Evolutionary conservation across 2,888 invertebrate species (phyloP), one percentile per base, ranked within the genome.

Genomic region (Mythimna loreyi): DNA sequence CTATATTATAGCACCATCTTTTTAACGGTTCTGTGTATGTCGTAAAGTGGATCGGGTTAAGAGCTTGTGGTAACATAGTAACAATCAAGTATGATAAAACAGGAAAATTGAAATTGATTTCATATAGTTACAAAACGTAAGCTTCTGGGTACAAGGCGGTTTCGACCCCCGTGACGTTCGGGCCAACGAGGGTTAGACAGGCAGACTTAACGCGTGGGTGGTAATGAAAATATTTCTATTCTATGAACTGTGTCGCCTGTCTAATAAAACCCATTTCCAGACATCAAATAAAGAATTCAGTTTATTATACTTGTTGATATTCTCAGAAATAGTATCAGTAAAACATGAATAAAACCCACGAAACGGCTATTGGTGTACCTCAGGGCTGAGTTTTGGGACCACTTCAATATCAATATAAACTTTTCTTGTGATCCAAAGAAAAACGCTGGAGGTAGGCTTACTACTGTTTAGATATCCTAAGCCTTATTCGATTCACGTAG

Each of bases 141-240:
- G 16, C 9, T 50, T 49, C 16, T 13, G n/a, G 16, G n/a, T 43
- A 11, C 5, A 7, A 13, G 13, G 23, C 13, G 13, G 23, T n/a
- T 56, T 36, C 21, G 11, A 68, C 11, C 21, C 45, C 52, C 33
- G 16, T 47, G 36, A 11, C 28, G 21, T 25, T 58, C 23, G 43
- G 47, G 25, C 52, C 25, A 49, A 49, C 40, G 28, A 59, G 58
- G 67, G 72, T 75, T 33, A 47, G 67, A 58, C 58, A 45, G 56
- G n/a, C n/a, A 43, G 28, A 43, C 25, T 43, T 19, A 25, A 33
- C 28, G 23, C 11, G 62, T 61, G 23, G 28, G 33, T 45, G 36
- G n/a, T 43, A 23, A 13, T 16, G 3, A 45, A 30, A 36, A 40
- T 33, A 25, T n/a, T 47, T 53, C 7, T 5, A 13, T 13, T 45